Percentiles rank a stretch among this genome's conserved stretches.
Conservation (phyloP, 1,140 invertebrate genomes). For the Hesperophylax magnus region DNA sequence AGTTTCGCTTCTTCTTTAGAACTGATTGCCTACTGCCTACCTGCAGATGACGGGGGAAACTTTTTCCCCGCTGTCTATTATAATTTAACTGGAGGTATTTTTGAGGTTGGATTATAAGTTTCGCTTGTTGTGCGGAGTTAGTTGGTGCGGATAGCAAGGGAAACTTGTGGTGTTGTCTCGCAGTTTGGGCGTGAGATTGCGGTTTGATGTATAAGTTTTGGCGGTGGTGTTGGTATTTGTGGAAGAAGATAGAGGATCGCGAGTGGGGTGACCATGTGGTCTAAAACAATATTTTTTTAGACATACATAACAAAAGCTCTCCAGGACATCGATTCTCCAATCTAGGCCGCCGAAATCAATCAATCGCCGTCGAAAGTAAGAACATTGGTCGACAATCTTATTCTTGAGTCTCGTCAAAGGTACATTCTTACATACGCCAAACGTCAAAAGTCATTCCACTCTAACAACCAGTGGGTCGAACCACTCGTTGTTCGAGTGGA, state of each 20-base stretch:
- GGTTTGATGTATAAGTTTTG: conserved; percentile 41
- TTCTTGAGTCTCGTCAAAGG: too few relatives aligned
- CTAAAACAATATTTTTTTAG: too few relatives aligned
- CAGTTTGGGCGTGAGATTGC: conserved; percentile 43
- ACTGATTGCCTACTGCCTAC: too few relatives aligned
- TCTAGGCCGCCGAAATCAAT: too few relatives aligned
- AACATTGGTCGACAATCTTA: too few relatives aligned
- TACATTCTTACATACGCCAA: too few relatives aligned
- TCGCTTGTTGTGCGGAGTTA: background rate
- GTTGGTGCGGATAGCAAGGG: background rate
- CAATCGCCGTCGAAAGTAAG: too few relatives aligned
- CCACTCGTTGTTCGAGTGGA: too few relatives aligned
- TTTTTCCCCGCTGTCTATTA: conserved; percentile 13
- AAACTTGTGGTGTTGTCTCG: background rate
- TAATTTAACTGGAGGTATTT: conserved; percentile 29
- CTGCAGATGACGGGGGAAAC: background rate
- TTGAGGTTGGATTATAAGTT: background rate
- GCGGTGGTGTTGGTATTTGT: conserved; percentile 10
- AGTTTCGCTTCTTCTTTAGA: conserved; percentile 6
- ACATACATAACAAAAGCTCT: too few relatives aligned
- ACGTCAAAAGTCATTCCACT: too few relatives aligned
- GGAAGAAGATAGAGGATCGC: background rate
- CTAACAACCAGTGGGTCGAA: too few relatives aligned
- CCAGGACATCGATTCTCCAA: too few relatives aligned
- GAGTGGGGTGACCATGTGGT: conserved; percentile 7